Base-by-base conservation (phyloP, 2,113 vertebrate species). In the Rhinoptilus africanus region DNA sequence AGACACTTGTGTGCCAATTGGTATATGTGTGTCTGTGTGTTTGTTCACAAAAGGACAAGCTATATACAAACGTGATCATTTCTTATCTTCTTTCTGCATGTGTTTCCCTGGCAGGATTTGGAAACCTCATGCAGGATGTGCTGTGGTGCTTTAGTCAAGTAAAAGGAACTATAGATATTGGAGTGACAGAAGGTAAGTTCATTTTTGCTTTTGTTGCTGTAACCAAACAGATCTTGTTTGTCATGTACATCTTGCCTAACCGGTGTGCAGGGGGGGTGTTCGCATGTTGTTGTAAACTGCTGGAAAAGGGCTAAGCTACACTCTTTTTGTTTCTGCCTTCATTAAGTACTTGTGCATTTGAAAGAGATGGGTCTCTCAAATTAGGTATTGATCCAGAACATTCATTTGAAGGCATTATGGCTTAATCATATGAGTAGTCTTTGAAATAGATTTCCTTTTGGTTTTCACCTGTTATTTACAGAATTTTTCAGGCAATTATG, bases 141-240 rank as follows among this genome's bases (percentile, higher is more conserved):
- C 89, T 97, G 39, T 98, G 98, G 98, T 98, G 97, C 91, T 98
- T 98, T 85, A 95, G 97, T 76, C 98, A 98, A 96, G 96, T 98
- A 12, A 98, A 98, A 94, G 98, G 97, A 88, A 89, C 97, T 56
- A 32, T 82, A 66, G 96, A 98, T 63, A 60, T 54, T 20, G 97
- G 97, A 60, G 95, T 97, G 72, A 93, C 96, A n/a, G 98, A 98
- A 98, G 98, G 98, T 98, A 97, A 89, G 98, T 88, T 86, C 71
- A 9, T 60, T 89, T 95, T 92, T 85, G 45, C 71, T 85, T 87
- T 93, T 53, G 48, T 78, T 89, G 43, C 59, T 81, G 50, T 4
- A 17, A 63, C 71, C 43, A 69, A 24, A 69, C 86, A 56, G 7
- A 71, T 53, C 37, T 72, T 41, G 43, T 75, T 79, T 68, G 57